A percentile compares a stretch with the other conserved stretches of the same genome.
Conservation (phyloP, 1,140 invertebrate species). For the Drosophila bocki region DNA sequence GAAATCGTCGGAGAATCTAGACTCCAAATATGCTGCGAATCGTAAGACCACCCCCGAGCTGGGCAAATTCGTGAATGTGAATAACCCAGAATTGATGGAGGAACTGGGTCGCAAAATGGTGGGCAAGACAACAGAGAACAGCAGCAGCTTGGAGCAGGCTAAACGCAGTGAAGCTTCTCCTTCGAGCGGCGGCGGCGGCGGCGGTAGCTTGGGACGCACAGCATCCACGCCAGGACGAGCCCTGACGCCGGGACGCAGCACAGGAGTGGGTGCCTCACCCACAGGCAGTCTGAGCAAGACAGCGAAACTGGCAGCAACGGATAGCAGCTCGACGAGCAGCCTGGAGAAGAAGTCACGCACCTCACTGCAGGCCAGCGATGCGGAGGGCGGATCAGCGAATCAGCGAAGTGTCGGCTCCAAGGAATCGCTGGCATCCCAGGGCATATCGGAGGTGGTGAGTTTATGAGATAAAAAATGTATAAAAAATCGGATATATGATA, state of each 20-base stretch:
- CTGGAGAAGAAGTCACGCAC: slow-evolving; percentile 78
- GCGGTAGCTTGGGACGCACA: slow-evolving; percentile 64
- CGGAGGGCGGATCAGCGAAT: slow-evolving; percentile 34
- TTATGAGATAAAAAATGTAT: background rate
- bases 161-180: slow-evolving; percentile 57
- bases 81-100: slow-evolving; percentile 80
- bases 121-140: slow-evolving; percentile 68
- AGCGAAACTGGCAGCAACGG: slow-evolving; percentile 64
- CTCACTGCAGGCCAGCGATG: slow-evolving; percentile 71
- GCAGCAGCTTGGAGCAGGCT: slow-evolving; percentile 73
- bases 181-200: slow-evolving; percentile 13
- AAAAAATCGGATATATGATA: too few species aligned
- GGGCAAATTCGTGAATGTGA: slow-evolving; percentile 71
- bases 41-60: slow-evolving; percentile 83
- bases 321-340: slow-evolving; percentile 80
- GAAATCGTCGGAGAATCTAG: slow-evolving; percentile 81
- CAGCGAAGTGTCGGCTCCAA: slow-evolving; percentile 76
- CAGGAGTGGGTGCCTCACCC: slow-evolving; percentile 66
- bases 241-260: slow-evolving; percentile 50
- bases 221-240: slow-evolving; percentile 63
- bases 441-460: slow-evolving; percentile 83
- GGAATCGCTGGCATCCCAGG: slow-evolving; percentile 81
- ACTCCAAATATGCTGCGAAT: slow-evolving; percentile 71
- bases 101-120: slow-evolving; percentile 82
- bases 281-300: slow-evolving; percentile 75